Evolutionary conservation across 2,888 invertebrate genomes (phyloP), one percentile per base, ranked within the genome.

Genomic region (Scaptomyza reducta): DNA sequence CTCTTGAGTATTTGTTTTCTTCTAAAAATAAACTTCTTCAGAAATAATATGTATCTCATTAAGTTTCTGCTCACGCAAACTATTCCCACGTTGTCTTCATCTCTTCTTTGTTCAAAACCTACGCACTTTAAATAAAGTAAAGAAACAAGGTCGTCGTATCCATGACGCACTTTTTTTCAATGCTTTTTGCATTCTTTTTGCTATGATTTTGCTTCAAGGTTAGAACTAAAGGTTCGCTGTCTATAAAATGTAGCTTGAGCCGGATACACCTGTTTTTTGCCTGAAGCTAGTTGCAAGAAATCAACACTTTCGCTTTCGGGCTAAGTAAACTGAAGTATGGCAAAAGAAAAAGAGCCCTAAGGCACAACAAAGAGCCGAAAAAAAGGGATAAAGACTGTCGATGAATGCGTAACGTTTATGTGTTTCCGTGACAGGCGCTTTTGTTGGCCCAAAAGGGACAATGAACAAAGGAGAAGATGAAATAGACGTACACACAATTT

Each of bases 261-360:
- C 87, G 88, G 88, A 85, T 73, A 76, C 82, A 83, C 82, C 88
- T 83, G 82, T 67, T 78, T 45, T 40, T 38, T 58, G 64, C 49
- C 54, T 54, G 57, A 60, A 69, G 60, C 66, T 74, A 74, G 68
- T n/a, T n/a, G 67, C 70, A 74, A 40, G 80, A 83, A 88, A 88
- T 88, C 84, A 87, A 78, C 84, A 85, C 84, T 85, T 88, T 88
- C 87, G 87, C 72, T 85, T 80, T 74, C 56, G n/a, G 33, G n/a
- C 49, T n/a, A 22, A 14, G 40, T 40, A 10, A 16, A 13, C 22
- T 25, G 22, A 53, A 60, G 41, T 46, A 51, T 18, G 63, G 27
- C 13, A 45, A 44, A 31, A 22, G 35, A 49, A 68, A 59, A 47
- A 40, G 4, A 35, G n/a, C 49, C 33, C 18, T n/a, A 51, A 54